These are phyloP conservation scores for Heteronetta atricapilla DNA, from an alignment of 2,113 vertebrate genomes.

Conservation along the genomic window DNA sequence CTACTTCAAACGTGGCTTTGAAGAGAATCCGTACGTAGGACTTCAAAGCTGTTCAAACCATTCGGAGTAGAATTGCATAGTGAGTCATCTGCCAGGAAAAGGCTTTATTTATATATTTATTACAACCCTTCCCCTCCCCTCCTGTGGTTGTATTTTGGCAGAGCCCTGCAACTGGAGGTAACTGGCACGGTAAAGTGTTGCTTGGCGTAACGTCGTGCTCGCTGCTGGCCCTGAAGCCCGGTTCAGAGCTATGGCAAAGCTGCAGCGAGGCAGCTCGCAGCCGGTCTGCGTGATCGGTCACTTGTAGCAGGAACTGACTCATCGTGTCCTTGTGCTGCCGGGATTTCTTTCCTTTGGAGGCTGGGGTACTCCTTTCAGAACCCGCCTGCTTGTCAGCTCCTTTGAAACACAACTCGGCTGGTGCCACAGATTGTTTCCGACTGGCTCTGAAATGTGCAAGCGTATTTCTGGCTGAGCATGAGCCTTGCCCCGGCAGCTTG, in stretches of 20 bases:
- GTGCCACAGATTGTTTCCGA: not conserved
- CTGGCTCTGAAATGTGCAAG: not conserved
- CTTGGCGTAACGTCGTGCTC: not conserved
- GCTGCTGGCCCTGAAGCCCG: not conserved
- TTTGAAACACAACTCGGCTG: not conserved
- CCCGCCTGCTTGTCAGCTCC: not conserved
- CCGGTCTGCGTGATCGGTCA: not conserved
- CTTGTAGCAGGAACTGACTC: conserved; percentile 39
- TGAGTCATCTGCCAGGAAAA: conserved; percentile 34
- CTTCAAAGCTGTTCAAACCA: conserved; percentile 54
- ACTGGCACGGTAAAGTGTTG: not conserved
- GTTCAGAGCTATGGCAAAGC: not conserved
- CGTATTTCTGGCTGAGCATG: not conserved
- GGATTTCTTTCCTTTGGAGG: not conserved
- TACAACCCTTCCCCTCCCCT: not conserved
- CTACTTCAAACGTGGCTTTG: conserved; percentile 50
- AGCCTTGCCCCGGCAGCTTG: not conserved
- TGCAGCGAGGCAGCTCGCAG: not conserved
- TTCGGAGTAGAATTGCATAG: not conserved
- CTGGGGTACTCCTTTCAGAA: not conserved
- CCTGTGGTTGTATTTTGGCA: not conserved
- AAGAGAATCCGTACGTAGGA: conserved; percentile 35
- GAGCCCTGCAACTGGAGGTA: not conserved
- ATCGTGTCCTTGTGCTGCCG: not conserved
- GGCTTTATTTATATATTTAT: conserved; percentile 26